Percentiles rank a stretch among this genome's conserved stretches.
phyloP scores from a whole-genome alignment of 92 coral and sea anemone species.

The Bergia puertoricense region DNA sequence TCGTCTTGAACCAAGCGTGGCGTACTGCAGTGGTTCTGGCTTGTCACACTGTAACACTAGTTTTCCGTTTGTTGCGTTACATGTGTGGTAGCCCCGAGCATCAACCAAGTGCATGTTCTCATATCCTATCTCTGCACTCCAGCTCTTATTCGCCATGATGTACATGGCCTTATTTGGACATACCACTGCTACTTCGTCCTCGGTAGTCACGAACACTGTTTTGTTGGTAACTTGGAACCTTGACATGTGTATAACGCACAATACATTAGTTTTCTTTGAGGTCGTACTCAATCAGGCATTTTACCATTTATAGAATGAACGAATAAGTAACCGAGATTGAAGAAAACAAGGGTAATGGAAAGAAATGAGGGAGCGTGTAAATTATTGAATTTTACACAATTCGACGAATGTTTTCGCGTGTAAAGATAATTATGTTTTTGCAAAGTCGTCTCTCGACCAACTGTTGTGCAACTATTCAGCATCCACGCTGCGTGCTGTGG shows the following conservation, averaged over 20 bases:
- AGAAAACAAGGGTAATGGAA: background rate
- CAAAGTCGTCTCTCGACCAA: background rate
- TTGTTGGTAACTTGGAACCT: slow-evolving; percentile 16
- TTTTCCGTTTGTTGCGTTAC: slow-evolving; percentile 24
- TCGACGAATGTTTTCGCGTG: background rate
- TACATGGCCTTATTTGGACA: slow-evolving; percentile 44
- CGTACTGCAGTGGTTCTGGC: slow-evolving; percentile 40
- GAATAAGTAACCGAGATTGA: too few relatives aligned
- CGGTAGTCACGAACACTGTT: background rate
- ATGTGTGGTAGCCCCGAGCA: background rate
- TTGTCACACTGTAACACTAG: slow-evolving; percentile 32
- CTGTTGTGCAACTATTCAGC: too few relatives aligned
- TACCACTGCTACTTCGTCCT: slow-evolving; percentile 7
- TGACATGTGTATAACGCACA: background rate
- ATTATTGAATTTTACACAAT: too few relatives aligned
- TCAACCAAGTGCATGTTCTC: slow-evolving; percentile 26
- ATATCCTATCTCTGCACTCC: background rate
- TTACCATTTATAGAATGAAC: background rate
- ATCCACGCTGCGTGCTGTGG: too few relatives aligned
- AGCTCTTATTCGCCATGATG: slow-evolving; percentile 13
- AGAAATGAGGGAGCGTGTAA: too few relatives aligned
- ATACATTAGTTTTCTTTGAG: background rate
- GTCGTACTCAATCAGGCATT: background rate
- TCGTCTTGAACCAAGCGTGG: slow-evolving; percentile 17
- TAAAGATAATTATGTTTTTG: background rate